These are phyloP conservation scores for Lycophotia porphyrea DNA, from an alignment of 2,888 invertebrate genomes.

Conservation along the genomic window DNA sequence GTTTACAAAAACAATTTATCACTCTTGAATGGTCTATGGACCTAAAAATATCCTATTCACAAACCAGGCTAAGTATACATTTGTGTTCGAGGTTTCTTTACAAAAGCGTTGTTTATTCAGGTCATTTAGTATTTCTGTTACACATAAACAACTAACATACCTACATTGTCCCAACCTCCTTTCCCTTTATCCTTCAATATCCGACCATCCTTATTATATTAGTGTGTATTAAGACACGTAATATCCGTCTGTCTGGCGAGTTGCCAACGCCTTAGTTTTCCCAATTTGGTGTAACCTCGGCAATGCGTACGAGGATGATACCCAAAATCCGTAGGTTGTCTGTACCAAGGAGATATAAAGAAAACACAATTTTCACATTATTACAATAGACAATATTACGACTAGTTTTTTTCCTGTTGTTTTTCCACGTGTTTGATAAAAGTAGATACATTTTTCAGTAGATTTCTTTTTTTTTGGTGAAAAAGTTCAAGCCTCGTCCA, in stretches of 20 bases:
- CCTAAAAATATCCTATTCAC: not conserved
- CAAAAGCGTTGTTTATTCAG: constrained; percentile 1
- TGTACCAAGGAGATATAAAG: constrained; percentile 42
- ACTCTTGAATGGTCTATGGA: not conserved
- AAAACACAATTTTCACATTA: constrained; percentile 56
- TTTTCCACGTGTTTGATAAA: constrained; percentile 21
- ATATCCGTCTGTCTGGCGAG: constrained; percentile 54
- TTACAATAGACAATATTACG: constrained; percentile 37
- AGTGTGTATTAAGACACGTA: constrained; percentile 60
- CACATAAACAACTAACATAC: constrained; percentile 14
- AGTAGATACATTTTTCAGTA: not conserved
- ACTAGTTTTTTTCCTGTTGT: constrained; percentile 13
- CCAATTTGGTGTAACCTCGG: constrained; percentile 58
- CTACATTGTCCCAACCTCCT: constrained; percentile 3
- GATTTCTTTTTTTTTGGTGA: not conserved
- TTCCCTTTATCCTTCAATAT: constrained; percentile 53
- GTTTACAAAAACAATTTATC: not conserved
- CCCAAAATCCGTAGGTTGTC: constrained; percentile 50
- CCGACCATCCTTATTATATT: constrained; percentile 52
- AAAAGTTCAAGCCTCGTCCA: not conserved
- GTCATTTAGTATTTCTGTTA: not conserved
- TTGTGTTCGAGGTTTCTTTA: not conserved
- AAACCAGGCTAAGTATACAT: not conserved
- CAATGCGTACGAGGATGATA: constrained; percentile 46
- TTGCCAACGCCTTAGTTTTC: constrained; percentile 59